phyloP scores from a whole-genome alignment of 2,888 invertebrate genomes.

The Hypercompe scribonia region DNA sequence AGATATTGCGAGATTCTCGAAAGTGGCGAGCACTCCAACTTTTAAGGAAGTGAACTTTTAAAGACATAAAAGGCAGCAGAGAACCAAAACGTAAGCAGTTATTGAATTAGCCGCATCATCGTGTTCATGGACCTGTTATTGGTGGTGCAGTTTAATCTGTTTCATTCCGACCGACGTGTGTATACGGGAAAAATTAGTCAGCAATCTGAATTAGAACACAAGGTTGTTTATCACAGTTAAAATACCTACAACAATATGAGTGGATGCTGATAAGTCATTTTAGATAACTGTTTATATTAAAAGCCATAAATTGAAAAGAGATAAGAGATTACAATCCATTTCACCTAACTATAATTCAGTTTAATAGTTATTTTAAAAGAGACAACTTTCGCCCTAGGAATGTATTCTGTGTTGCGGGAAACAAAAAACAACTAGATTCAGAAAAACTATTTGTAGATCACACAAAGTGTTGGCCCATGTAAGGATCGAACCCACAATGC shows the following conservation, averaged over 20 bases:
- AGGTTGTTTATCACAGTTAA: background rate
- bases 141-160: background rate
- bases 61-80: background rate
- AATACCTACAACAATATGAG: background rate
- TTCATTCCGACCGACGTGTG: background rate
- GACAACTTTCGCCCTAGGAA: no score
- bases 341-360: no score
- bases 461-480: no score
- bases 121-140: background rate
- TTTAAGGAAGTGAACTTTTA: background rate
- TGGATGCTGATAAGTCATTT: background rate
- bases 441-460: no score
- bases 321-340: background rate
- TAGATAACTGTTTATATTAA: background rate
- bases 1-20: no score
- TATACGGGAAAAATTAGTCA: background rate
- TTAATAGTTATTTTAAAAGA: no score
- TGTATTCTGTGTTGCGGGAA: no score
- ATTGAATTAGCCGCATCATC: background rate
- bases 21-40: no score
- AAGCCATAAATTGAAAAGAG: conserved; percentile 29
- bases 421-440: no score
- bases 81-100: no score
- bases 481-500: no score
- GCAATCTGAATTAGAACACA: background rate